A percentile compares a stretch with the other conserved stretches of the same genome.
Conservation (phyloP, 2,113 vertebrate species). For the Neolamprologus falcicula region DNA sequence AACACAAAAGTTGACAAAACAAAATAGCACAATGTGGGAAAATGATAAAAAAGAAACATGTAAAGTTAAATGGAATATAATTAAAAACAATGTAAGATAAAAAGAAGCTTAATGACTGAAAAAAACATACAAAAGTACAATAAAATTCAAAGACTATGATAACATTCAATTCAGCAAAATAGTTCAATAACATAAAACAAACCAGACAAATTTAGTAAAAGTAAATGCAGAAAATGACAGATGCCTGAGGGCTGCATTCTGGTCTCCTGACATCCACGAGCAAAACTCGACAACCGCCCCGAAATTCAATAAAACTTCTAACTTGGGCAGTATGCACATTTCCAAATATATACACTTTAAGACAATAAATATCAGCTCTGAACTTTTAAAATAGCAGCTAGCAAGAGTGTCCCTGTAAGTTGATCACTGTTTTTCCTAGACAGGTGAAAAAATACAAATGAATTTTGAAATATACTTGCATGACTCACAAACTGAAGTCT, state of each 20-base stretch:
- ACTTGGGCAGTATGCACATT: not conserved
- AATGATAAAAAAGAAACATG: not conserved
- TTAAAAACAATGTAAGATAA: not conserved
- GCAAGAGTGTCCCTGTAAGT: not conserved
- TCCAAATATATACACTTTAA: not conserved
- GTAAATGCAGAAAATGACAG: not conserved
- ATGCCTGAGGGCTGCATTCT: not conserved
- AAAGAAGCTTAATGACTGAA: not conserved
- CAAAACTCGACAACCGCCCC: not conserved
- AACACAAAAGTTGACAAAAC: not conserved
- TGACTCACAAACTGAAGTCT: not conserved
- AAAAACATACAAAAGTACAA: not conserved
- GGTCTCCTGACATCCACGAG: not conserved
- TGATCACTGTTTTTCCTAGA: not conserved
- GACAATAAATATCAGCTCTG: not conserved
- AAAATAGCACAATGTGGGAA: not conserved
- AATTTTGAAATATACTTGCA: not conserved
- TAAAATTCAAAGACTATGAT: not conserved
- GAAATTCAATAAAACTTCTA: not conserved
- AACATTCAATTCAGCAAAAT: not conserved
- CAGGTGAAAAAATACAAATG: not conserved
- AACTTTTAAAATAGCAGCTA: not conserved
- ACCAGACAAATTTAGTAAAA: not conserved
- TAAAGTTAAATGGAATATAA: not conserved
- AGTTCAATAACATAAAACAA: not conserved